phyloP scores from a whole-genome alignment of 2,113 vertebrate species.

The Poeciliopsis turrubarensis region DNA sequence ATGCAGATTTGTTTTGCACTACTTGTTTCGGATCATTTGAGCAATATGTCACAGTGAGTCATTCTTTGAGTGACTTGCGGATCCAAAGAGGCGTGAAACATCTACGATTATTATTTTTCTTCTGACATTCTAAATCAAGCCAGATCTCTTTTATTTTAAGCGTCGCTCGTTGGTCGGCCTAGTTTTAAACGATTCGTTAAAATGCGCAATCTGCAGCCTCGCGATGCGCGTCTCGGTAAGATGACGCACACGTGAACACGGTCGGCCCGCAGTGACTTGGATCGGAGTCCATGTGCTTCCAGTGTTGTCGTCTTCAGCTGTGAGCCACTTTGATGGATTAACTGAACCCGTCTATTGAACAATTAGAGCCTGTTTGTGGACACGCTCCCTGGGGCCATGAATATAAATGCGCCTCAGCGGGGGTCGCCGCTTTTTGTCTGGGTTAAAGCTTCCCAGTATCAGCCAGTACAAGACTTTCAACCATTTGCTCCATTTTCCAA shows the following conservation, averaged over 20 bases:
- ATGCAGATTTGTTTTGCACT: too few species aligned
- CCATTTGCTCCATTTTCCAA: too few species aligned
- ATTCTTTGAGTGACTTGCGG: too few species aligned
- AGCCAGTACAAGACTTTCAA: too few species aligned
- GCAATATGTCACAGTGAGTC: too few species aligned
- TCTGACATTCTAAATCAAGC: too few species aligned
- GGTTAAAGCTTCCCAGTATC: too few species aligned
- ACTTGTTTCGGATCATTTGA: too few species aligned
- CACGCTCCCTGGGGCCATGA: conserved; percentile 81
- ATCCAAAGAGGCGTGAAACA: too few species aligned
- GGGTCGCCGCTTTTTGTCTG: conserved; percentile 11
- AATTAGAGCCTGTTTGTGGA: conserved; percentile 79
- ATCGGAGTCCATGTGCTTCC: conserved; percentile 84
- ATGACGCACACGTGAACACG: conserved; percentile 81
- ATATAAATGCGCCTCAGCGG: conserved; percentile 84
- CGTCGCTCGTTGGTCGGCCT: neutral
- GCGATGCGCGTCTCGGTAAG: too few species aligned
- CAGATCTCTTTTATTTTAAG: too few species aligned
- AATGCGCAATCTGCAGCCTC: neutral
- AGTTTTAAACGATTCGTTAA: neutral
- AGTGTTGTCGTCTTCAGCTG: conserved; percentile 92
- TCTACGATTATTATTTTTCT: too few species aligned
- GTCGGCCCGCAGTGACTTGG: conserved; percentile 3
- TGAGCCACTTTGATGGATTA: conserved; percentile 97
- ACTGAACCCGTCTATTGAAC: conserved; percentile 86